Evolutionary conservation across 2,888 invertebrate genomes (phyloP).

Genomic region (Ectobius pallidus): DNA sequence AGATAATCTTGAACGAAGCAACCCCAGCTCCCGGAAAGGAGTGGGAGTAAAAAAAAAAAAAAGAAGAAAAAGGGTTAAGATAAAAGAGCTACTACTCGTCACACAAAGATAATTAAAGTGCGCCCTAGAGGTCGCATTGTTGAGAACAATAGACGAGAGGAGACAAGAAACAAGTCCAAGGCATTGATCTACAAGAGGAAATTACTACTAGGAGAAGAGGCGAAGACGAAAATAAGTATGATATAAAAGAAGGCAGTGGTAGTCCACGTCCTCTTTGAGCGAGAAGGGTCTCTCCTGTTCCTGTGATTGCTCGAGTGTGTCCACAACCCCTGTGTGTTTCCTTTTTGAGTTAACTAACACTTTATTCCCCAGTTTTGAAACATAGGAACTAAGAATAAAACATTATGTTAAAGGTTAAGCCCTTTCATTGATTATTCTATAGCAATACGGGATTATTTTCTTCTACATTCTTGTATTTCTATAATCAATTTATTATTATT

Average conservation of each 20-base stretch:
- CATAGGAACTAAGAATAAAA: no score
- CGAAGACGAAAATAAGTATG: neutral
- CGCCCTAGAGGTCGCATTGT: conserved; percentile 16
- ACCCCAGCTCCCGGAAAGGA: neutral
- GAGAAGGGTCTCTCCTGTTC: neutral
- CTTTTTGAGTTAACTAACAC: neutral
- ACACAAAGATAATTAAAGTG: conserved; percentile 39
- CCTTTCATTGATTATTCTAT: no score
- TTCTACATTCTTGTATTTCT: no score
- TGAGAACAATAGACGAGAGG: conserved; percentile 3
- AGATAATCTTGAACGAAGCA: neutral
- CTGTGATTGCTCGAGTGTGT: neutral
- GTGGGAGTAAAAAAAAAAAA: no score
- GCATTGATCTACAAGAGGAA: neutral
- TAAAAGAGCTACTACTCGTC: conserved; percentile 1
- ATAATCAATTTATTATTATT: no score
- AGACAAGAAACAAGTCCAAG: neutral
- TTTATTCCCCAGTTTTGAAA: neutral
- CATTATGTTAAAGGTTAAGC: no score
- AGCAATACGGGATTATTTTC: no score
- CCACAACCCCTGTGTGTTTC: neutral
- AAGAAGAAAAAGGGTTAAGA: neutral
- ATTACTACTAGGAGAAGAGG: neutral
- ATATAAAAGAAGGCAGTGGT: neutral
- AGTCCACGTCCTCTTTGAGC: neutral